Evolutionary conservation across 2,797 vertebrate species (phyloP).

Genomic region (Notolepis coatsorum): DNA sequence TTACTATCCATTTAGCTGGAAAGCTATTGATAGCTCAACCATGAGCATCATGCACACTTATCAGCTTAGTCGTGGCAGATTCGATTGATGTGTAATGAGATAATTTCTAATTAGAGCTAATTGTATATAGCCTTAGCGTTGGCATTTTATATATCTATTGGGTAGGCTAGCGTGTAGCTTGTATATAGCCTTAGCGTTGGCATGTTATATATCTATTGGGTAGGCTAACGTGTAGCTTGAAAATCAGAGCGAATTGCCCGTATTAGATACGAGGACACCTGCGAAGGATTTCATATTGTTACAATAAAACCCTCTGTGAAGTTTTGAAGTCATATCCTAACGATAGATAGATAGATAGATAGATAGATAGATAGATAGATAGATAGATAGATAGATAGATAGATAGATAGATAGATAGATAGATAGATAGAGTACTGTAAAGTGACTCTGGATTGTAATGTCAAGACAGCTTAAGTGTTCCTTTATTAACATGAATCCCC

Average conservation of each 20-base stretch:
- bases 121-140: constrained; percentile 29
- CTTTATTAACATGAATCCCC: no score
- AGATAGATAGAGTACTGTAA: no score
- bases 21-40: constrained; percentile 34
- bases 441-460: no score
- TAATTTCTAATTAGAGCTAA: constrained; percentile 65
- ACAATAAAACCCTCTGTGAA: no score
- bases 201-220: constrained; percentile 28
- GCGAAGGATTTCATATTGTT: no score
- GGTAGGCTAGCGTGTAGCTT: background rate
- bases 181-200: background rate
- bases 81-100: constrained; percentile 61
- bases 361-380: no score
- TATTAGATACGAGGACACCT: background rate
- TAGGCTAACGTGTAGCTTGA: background rate
- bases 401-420: no score
- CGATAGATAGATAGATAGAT: no score
- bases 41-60: constrained; percentile 48
- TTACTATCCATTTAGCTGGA: constrained; percentile 30
- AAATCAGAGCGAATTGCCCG: background rate
- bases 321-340: no score
- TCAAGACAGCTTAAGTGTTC: no score
- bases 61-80: constrained; percentile 48
- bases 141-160: constrained; percentile 28
- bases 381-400: no score